Base-by-base conservation (phyloP, 2,113 vertebrate genomes). In the Conger conger region DNA sequence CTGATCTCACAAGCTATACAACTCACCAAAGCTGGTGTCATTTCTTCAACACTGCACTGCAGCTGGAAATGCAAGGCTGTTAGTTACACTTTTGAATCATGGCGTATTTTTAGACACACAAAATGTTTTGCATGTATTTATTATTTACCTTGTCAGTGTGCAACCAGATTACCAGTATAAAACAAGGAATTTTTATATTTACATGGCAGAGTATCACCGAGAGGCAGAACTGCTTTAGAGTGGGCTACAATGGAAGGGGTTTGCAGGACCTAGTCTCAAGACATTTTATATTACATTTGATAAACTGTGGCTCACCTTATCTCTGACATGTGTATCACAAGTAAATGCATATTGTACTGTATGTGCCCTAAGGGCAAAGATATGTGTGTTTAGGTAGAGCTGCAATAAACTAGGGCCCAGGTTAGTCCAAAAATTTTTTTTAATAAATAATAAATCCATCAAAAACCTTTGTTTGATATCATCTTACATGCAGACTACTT, bases 1-100 rank as follows among this genome's bases (percentile, higher is more conserved):
- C 94, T 95, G 94, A 94, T 95, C 94, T 94, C 93, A 93, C 94
- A 94, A 94, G 92, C 95, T 94, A 94, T 94, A 94, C 92, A 94
- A 93, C 91, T 94, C 94, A 93, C 95, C 92, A 95, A 94, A 95
- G 94, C 93, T 90, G 87, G 92, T 94, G 94, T 94, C 94, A 94
- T 93, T 95, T 92, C 94, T 93, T 93, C 93, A 90, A 93, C 93
- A 92, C 94, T 92, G 91, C 92, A 87, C 89, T 91, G 93, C 91
- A 90, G 93, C 93, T 92, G 93, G 89, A 93, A 90, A 93, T 85
- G 87, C 91, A 89, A 87, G 91, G 90, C 91, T 93, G 92, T 92
- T 94, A 93, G 90, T 90, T 91, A 93, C 85, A 92, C 93, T 91
- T 94, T 93, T 92, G 89, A 93, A 93, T 93, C 88, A 84, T 87